A percentile compares a stretch with the other conserved stretches of the same genome.
phyloP scores from a whole-genome alignment of 2,113 vertebrate species.

The Saimiri boliviensis region DNA sequence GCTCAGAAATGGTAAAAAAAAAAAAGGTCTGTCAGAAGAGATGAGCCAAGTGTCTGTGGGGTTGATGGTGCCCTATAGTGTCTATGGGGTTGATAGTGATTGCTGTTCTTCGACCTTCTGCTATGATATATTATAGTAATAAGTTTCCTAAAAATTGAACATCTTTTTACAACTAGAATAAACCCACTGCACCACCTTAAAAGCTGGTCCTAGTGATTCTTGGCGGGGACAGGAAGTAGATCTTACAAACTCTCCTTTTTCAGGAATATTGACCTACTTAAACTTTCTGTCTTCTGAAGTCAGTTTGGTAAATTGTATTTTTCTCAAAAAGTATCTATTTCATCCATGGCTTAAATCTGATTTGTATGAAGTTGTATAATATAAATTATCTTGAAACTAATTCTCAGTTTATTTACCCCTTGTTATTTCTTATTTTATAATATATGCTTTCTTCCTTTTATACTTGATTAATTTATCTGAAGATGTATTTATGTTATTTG shows the following conservation, averaged over 20 bases:
- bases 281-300: conserved; percentile 29
- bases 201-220: not conserved
- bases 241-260: not conserved
- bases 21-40: not conserved
- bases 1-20: not conserved
- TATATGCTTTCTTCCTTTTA: not conserved
- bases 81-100: not conserved
- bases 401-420: not conserved
- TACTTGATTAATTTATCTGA: not conserved
- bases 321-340: not conserved
- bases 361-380: not conserved
- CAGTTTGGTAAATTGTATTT: not conserved
- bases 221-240: not conserved
- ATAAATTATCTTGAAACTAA: not conserved
- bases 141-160: not conserved
- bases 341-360: not conserved
- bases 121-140: not conserved
- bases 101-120: not conserved
- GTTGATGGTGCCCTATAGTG: not conserved
- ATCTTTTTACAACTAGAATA: not conserved
- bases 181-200: not conserved
- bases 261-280: not conserved
- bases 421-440: not conserved
- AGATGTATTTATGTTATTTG: not conserved
- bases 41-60: not conserved